Percentiles rank a stretch among this genome's conserved stretches.
Conservation (phyloP, 2,888 invertebrate species). For the Catotricha subobsoleta region DNA sequence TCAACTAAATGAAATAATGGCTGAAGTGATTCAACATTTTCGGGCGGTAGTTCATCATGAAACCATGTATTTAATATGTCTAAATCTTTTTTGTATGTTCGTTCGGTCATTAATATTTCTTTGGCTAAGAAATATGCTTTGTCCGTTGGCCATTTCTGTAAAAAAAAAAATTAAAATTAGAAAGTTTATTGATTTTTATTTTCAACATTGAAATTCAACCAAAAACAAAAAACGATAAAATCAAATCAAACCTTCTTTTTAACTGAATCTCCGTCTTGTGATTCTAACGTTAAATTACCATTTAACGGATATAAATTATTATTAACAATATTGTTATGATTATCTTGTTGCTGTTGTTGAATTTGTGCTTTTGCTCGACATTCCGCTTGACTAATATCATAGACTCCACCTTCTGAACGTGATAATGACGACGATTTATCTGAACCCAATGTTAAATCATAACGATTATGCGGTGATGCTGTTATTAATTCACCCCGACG, state of each 20-base stretch:
- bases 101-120: constrained; percentile 87
- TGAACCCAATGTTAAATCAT: constrained; percentile 26
- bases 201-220: not conserved
- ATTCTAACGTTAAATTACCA: constrained; percentile 2
- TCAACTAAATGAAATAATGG: constrained; percentile 45
- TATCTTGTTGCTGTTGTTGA: not conserved
- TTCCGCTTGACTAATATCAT: constrained; percentile 28
- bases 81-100: constrained; percentile 86
- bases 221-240: not conserved
- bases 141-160: constrained; percentile 45
- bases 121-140: constrained; percentile 72
- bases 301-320: not conserved
- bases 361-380: constrained; percentile 19
- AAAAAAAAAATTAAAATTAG: constrained; percentile 11
- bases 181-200: constrained; percentile 5
- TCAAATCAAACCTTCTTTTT: not conserved
- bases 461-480: constrained; percentile 21
- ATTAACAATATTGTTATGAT: not conserved
- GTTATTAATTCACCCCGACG: constrained; percentile 22
- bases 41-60: constrained; percentile 46
- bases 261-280: constrained; percentile 1
- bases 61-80: constrained; percentile 77
- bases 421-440: constrained; percentile 29
- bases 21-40: constrained; percentile 34
- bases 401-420: constrained; percentile 28